phyloP scores from a whole-genome alignment of 2,113 vertebrate genomes.

The Aleadryas rufinucha region DNA sequence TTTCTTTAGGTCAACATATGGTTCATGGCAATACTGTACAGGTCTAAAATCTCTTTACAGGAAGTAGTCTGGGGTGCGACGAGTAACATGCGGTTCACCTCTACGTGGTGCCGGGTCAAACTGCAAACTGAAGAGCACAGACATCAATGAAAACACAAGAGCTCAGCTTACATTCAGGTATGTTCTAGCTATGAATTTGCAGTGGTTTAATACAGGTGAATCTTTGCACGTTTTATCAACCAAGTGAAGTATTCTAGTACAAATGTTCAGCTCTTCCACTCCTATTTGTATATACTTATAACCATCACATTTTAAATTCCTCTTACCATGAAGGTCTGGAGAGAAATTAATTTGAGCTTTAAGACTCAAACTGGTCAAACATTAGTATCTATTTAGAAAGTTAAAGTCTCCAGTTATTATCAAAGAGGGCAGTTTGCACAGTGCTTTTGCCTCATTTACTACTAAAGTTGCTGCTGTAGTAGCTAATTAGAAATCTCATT shows the following conservation, averaged over 20 bases:
- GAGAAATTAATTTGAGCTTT: not conserved
- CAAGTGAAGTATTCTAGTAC: not conserved
- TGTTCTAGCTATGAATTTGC: not conserved
- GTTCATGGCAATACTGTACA: slow-evolving; percentile 88
- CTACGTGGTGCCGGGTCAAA: slow-evolving; percentile 95
- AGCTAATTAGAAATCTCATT: not conserved
- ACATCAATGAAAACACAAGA: not conserved
- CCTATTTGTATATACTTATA: not conserved
- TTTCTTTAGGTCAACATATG: slow-evolving; percentile 77
- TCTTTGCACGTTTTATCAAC: not conserved
- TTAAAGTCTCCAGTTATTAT: not conserved
- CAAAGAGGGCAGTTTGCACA: not conserved
- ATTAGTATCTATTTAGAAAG: not conserved
- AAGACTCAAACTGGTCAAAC: not conserved
- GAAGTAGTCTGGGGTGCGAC: slow-evolving; percentile 98
- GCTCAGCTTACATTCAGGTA: not conserved
- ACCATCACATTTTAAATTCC: not conserved
- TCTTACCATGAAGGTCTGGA: not conserved
- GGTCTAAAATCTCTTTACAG: slow-evolving; percentile 84
- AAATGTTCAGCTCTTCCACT: not conserved
- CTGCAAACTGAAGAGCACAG: slow-evolving; percentile 85
- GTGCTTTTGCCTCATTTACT: not conserved
- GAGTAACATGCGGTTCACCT: slow-evolving; percentile 98
- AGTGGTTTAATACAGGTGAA: not conserved
- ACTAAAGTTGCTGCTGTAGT: not conserved